Evolutionary conservation across 2,888 invertebrate species (phyloP), one percentile per base, ranked within the genome.

Genomic region (Andrena marginata): DNA sequence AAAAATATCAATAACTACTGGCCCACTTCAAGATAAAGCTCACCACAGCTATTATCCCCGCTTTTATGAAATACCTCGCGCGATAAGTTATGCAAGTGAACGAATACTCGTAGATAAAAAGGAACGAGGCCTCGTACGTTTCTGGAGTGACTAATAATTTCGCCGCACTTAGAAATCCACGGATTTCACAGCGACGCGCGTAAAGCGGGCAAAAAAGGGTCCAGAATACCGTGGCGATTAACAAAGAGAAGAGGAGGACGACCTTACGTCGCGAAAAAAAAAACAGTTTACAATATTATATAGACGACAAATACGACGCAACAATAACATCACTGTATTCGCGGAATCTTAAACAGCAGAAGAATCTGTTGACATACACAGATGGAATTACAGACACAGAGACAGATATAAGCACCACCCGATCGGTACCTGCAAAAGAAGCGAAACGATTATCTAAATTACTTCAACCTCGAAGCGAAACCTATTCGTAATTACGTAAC

Each of bases 401-500:
- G 10, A 4, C 20, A 54, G 1, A 54, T 23, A 26, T 10, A 54
- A 23, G 10, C 54, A 8, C 20, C 8, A 23, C 7, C 10, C 4
- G 26, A 56, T 13, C 26, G 3, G 26, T 26, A 26, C 0, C 54
- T 23, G 20, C 23, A 10, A 56, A 56, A 56, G 3, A 16, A 42
- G 42, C 42, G 1, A 16, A 13, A 16, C 42, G 13, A 42, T 42
- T 26, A 10, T 26, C 23, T 60, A 23, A 23, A 35, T n/a, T n/a
- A 10, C 6, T 31, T 20, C 31, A 23, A n/a, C 5, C 5, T 4
- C 7, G 23, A 63, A 63, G 10, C 23, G 13, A 16, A 16, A 23
- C 1, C 29, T 13, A 42, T 29, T 16, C 13, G 0, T 13, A 20
- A 67, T 74, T 74, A 67, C 13, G 16, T 74, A 74, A 74, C 48